Evolutionary conservation across 1,140 invertebrate genomes (phyloP).

Genomic region (Drosophila albomicans): DNA sequence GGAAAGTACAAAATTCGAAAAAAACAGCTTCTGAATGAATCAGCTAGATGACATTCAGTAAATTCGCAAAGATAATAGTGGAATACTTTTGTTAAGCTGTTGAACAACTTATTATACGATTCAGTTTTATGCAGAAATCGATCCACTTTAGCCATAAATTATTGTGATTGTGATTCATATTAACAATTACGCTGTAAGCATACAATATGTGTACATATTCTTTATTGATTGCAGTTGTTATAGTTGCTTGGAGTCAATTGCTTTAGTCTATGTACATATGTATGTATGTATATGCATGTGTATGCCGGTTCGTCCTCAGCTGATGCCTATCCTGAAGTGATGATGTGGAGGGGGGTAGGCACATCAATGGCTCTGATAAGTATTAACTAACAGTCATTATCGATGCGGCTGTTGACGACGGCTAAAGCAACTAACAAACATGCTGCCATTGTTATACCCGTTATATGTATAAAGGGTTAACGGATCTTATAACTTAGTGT

Average conservation of each 20-base stretch:
- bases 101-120: conserved; percentile 7
- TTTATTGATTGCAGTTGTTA: conserved; percentile 34
- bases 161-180: conserved; percentile 25
- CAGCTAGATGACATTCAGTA: conserved; percentile 1
- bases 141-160: conserved; percentile 3
- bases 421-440: conserved; percentile 35
- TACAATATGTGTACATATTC: conserved; percentile 3
- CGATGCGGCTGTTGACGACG: conserved; percentile 34
- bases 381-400: conserved; percentile 50
- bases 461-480: no score
- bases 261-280: background rate
- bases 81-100: conserved; percentile 10
- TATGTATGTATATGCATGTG: no score
- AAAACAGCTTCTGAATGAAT: background rate
- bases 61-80: background rate
- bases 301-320: conserved; percentile 11
- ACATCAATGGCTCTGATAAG: conserved; percentile 29
- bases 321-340: conserved; percentile 7
- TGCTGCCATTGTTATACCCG: conserved; percentile 23
- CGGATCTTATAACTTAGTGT: no score
- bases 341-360: background rate
- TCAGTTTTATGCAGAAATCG: background rate
- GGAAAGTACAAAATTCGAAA: background rate
- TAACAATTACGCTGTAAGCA: conserved; percentile 7
- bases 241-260: conserved; percentile 18